Evolutionary conservation across 2,888 invertebrate genomes (phyloP).

Genomic region (Zaprionus obscuricornis): DNA sequence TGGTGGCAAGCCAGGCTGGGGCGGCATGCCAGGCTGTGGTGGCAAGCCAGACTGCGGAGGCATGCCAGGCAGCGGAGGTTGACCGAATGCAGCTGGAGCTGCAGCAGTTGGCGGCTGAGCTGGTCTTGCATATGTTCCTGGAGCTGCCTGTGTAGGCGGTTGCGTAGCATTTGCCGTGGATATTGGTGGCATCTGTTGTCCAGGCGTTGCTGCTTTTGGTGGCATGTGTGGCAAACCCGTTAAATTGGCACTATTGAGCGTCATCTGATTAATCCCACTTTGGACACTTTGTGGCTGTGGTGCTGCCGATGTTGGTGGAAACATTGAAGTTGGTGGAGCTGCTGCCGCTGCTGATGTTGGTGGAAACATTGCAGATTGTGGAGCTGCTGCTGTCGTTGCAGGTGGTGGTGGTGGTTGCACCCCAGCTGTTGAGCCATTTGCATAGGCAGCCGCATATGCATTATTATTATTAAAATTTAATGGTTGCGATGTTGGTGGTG

Average conservation of each 20-base stretch:
- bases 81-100: conserved; percentile 20
- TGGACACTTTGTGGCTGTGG: conserved; percentile 62
- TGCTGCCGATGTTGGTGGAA: conserved; percentile 21
- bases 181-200: conserved; percentile 30
- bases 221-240: conserved; percentile 82
- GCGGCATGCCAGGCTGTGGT: conserved; percentile 17
- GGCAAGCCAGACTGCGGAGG: conserved; percentile 24
- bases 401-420: conserved; percentile 28
- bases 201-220: conserved; percentile 55
- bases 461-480: conserved; percentile 51
- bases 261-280: conserved; percentile 77
- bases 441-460: conserved; percentile 49
- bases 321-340: conserved; percentile 10
- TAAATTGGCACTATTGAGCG: conserved; percentile 75
- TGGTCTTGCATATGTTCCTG: conserved; percentile 35
- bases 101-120: conserved; percentile 36
- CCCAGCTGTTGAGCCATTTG: conserved; percentile 60
- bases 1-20: conserved; percentile 28
- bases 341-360: too few species aligned
- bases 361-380: conserved; percentile 33
- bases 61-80: conserved; percentile 16
- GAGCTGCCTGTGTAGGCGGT: conserved; percentile 9
- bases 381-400: conserved; percentile 15
- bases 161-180: conserved; percentile 29
- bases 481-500: conserved; percentile 39